These are phyloP conservation scores for Parambassis ranga DNA, from an alignment of 2,797 vertebrate genomes.

Conservation along the genomic window DNA sequence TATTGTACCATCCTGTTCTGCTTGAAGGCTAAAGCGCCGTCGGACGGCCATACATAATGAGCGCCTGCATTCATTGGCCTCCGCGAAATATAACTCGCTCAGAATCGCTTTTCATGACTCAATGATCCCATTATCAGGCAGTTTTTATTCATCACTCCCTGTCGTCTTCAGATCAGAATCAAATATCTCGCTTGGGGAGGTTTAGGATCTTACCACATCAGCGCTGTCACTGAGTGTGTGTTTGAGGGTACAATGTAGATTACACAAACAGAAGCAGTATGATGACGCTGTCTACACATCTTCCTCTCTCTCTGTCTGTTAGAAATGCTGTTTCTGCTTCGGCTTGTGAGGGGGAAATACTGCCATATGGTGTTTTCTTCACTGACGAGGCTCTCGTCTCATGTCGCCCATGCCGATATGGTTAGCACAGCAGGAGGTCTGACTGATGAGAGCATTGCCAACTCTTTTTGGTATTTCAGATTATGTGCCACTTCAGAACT, in stretches of 20 bases:
- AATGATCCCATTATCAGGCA: conserved; percentile 62
- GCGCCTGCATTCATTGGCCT: conserved; percentile 49
- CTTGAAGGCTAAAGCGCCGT: conserved; percentile 54
- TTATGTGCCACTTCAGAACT: not conserved
- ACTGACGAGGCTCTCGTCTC: conserved; percentile 42
- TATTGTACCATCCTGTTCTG: conserved; percentile 54
- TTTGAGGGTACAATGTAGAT: conserved; percentile 22
- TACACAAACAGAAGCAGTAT: conserved; percentile 44
- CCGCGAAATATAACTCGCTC: conserved; percentile 49
- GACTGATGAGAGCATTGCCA: conserved; percentile 18
- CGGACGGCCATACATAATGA: conserved; percentile 60
- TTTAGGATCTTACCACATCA: conserved; percentile 18
- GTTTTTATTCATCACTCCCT: conserved; percentile 61
- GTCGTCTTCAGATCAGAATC: conserved; percentile 58
- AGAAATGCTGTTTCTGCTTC: conserved; percentile 35
- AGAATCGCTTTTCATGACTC: conserved; percentile 69
- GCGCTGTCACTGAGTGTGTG: not conserved
- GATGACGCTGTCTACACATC: conserved; percentile 43
- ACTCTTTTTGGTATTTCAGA: conserved; percentile 20
- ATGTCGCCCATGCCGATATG: conserved; percentile 47
- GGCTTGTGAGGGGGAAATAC: conserved; percentile 26
- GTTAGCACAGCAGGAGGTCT: conserved; percentile 39
- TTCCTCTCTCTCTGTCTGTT: conserved; percentile 34
- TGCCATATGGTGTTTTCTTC: conserved; percentile 64
- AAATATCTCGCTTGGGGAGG: conserved; percentile 56